Evolutionary conservation across 2,888 invertebrate genomes (phyloP), one percentile per base, ranked within the genome.

Genomic region (Argyresthia goedartella): DNA sequence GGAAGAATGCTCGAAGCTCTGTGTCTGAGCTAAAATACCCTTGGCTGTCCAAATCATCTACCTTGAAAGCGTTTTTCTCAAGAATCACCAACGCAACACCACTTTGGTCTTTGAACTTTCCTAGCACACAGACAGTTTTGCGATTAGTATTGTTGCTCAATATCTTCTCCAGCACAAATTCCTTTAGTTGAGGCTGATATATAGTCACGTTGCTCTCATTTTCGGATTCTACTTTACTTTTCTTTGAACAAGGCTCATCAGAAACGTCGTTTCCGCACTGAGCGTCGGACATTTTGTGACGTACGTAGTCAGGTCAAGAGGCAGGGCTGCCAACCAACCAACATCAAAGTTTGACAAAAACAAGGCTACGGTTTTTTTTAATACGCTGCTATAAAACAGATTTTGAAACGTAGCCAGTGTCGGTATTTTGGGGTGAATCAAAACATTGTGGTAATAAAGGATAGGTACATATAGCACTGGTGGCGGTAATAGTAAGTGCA

Each of bases 61-160:
- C 90, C 42, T 90, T 89, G 70, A 96, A 95, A 45, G 92, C 91
- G 67, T 91, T 91, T 76, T 96, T 96, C 69, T 96, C 95, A 43
- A 96, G 85, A 59, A 95, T 73, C 53, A 96, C 80, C 56, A 96
- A 84, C 14, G 93, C 95, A 56, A 88, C 81, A 61, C 89, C 90
- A 63, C 88, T 86, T 68, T 85, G 82, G 54, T 89, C 88, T 54
- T 77, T 77, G 62, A 95, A 93, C 57, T 78, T 88, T 14, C 95
- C 95, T 60, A 91, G 88, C 45, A 94, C 71, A 73, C 89, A 91
- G 63, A 93, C 88, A 7, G 88, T 87, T 86, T 95, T 95, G 42
- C 91, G 88, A 53, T 89, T 89, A 0, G 91, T 91, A 69, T 93
- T 94, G 66, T 92, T 93, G 60, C 88, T 90, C 55, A 95, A 78